Evolutionary conservation across 2,113 vertebrate genomes (phyloP).

Genomic region (Erythrocercus mccallii): DNA sequence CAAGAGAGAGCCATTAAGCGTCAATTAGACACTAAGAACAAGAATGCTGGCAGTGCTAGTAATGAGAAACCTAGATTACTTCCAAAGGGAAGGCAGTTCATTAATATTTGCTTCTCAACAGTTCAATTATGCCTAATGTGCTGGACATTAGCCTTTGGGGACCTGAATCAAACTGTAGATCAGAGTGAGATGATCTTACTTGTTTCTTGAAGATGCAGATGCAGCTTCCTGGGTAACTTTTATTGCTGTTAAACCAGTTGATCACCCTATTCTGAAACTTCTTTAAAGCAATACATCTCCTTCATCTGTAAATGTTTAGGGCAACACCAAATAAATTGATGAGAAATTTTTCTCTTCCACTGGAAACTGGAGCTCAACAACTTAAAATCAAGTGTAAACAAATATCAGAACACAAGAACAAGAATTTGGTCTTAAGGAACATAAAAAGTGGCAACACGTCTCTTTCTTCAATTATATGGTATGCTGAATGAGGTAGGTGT

Average conservation of each 20-base stretch:
- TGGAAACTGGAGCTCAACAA: neutral
- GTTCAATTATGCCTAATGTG: constrained; percentile 67
- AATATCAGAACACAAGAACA: neutral
- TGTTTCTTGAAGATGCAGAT: neutral
- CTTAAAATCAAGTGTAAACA: neutral
- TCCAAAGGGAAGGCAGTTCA: constrained; percentile 68
- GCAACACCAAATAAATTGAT: neutral
- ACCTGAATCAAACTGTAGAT: neutral
- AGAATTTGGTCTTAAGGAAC: neutral
- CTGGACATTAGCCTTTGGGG: constrained; percentile 55
- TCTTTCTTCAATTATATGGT: neutral
- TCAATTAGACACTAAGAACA: constrained; percentile 61
- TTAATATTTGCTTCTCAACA: constrained; percentile 73
- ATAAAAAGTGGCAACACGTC: neutral
- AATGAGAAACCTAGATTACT: constrained; percentile 60
- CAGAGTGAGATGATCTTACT: neutral
- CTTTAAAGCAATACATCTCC: neutral
- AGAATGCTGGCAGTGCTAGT: constrained; percentile 36
- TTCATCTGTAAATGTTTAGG: neutral
- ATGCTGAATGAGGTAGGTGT: neutral
- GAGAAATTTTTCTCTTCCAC: neutral
- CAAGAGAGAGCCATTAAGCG: constrained; percentile 54
- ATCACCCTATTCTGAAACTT: neutral
- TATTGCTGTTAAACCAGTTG: neutral
- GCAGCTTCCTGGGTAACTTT: neutral